Percentiles rank a stretch among this genome's conserved stretches.
These are phyloP conservation scores for Rhegmatorhina hoffmannsi DNA, from an alignment of 2,113 vertebrate genomes.

Conservation along the genomic window DNA sequence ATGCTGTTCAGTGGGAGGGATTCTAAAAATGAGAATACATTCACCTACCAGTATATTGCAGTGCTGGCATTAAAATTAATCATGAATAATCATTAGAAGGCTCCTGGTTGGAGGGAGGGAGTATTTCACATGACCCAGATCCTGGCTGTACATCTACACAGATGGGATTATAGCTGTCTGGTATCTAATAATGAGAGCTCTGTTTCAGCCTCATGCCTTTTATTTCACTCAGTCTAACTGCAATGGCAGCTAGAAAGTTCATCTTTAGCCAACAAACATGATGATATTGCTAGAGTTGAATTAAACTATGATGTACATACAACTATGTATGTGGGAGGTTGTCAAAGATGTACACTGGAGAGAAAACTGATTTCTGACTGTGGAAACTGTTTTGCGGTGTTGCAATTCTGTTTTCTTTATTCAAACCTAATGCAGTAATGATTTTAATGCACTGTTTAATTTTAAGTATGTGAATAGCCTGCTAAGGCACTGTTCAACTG, in stretches of 20 bases:
- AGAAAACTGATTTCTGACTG: background rate
- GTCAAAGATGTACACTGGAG: background rate
- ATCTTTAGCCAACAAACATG: background rate
- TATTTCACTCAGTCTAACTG: background rate
- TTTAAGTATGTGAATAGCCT: background rate
- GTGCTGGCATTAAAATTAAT: conserved; percentile 17
- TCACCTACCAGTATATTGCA: background rate
- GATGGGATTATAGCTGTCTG: conserved; percentile 8
- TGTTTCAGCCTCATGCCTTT: background rate
- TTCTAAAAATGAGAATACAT: background rate
- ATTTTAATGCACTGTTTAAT: background rate
- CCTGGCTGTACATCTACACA: background rate
- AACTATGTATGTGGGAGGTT: background rate
- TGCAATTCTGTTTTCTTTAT: background rate
- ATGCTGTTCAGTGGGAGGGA: background rate
- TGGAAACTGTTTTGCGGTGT: background rate
- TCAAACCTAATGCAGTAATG: background rate
- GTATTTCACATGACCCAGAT: conserved; percentile 27
- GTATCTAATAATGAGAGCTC: background rate
- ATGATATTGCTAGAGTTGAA: background rate
- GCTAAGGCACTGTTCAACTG: background rate
- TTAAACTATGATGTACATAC: background rate
- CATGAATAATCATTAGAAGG: conserved; percentile 30
- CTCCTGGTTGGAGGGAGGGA: background rate
- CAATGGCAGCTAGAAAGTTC: background rate